Evolutionary conservation across 2,797 vertebrate species (phyloP), one percentile per base, ranked within the genome.

Genomic region (Enteromius afrohamiltoni): DNA sequence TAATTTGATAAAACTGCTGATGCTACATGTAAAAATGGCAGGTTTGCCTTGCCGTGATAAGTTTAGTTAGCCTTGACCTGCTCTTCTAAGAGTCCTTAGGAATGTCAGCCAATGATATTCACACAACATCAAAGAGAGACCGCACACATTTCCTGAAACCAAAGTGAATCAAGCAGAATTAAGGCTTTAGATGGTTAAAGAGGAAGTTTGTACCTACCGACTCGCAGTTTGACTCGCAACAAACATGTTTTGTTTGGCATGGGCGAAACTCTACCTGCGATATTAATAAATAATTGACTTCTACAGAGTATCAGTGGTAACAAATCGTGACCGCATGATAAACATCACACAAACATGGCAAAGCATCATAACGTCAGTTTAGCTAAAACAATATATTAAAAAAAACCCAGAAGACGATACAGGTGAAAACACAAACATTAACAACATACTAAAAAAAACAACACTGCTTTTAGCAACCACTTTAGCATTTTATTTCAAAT

Each of bases 201-300:
- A 34, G 19, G 29, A 19, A 17, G 21, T 60, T 0, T 4, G 34
- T 29, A 58, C 49, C 23, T 70, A 37, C 47, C 3, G n/a, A 49
- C 62, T 21, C 0, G 77, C 9, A 23, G 8, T 11, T 4, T 8
- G 65, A 6, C n/a, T n/a, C n/a, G n/a, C n/a, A n/a, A n/a, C n/a
- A n/a, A n/a, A 17, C 3, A 42, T 70, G 49, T 21, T 80, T 13
- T 80, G 17, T 40, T 58, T 45, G 16, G 17, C 7, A 29, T 62
- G 69, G 21, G 58, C 4, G 45, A 74, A 74, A 82, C 70, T 65
- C 31, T n/a, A 37, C 6, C 55, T 62, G 40, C 2, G 6, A 9
- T n/a, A 65, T 75, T 26, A 82, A 82, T 75, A 53, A 65, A 64
- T 64, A n/a, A 82, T 64, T 6, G 26, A 55, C 3, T 42, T 70